Percentiles rank a stretch among this genome's conserved stretches.
Conservation (phyloP, 2,888 invertebrate species). For the Agrochola macilenta region DNA sequence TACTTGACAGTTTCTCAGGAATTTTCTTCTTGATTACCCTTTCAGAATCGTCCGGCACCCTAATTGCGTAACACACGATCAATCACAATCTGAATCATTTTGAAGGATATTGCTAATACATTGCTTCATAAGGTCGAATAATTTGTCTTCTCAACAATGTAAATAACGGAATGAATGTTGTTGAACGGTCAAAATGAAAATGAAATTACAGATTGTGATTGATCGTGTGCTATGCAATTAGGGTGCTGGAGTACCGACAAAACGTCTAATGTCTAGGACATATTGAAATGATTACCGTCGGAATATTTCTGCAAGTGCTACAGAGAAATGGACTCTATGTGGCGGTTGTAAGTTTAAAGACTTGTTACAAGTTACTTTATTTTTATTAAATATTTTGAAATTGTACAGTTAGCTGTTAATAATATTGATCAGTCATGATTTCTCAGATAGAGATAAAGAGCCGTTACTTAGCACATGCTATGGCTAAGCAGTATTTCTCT, state of each 20-base stretch:
- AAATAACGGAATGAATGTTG: too few species aligned
- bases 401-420: neutral
- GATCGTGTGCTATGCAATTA: too few species aligned
- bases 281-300: neutral
- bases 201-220: too few species aligned
- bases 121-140: too few species aligned
- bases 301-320: neutral
- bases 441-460: neutral
- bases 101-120: too few species aligned
- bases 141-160: too few species aligned
- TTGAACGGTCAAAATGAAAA: too few species aligned
- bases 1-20: neutral
- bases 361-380: neutral
- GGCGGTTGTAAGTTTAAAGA: neutral
- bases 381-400: neutral
- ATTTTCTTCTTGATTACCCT: neutral
- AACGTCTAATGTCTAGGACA: neutral
- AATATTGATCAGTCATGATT: conserved; percentile 2
- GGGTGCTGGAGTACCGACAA: neutral
- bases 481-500: too few species aligned
- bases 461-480: neutral
- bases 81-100: too few species aligned
- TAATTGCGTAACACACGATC: too few species aligned
- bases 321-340: neutral
- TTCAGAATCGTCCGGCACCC: neutral